These are phyloP conservation scores for Leptinotarsa texana DNA, from an alignment of 1,140 invertebrate species.

Conservation along the genomic window DNA sequence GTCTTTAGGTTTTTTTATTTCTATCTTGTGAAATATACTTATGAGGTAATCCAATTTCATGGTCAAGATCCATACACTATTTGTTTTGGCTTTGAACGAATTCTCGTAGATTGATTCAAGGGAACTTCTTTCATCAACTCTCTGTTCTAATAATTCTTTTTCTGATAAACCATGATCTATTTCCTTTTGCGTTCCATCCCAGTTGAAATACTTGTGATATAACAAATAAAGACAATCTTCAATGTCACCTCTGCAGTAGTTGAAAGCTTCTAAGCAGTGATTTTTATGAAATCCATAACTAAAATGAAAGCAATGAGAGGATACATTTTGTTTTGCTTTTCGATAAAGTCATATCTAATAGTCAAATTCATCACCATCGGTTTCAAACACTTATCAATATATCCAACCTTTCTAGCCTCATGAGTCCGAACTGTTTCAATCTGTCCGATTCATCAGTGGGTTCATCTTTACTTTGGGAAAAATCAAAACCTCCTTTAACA, in stretches of 20 bases:
- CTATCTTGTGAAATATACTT: constrained; percentile 62
- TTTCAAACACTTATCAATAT: background rate
- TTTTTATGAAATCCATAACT: constrained; percentile 71
- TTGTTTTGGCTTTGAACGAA: constrained; percentile 67
- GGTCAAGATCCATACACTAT: constrained; percentile 69
- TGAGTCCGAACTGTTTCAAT: constrained; percentile 68
- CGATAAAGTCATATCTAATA: too few relatives aligned
- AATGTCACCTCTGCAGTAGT: constrained; percentile 64
- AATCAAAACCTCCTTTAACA: constrained; percentile 71
- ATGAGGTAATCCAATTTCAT: constrained; percentile 70
- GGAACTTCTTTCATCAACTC: constrained; percentile 70
- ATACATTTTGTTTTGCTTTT: too few relatives aligned
- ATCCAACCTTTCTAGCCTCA: constrained; percentile 67
- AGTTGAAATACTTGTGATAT: constrained; percentile 69
- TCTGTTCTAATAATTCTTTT: constrained; percentile 65
- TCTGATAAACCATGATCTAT: constrained; percentile 54
- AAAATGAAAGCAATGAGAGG: constrained; percentile 44
- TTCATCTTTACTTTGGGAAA: constrained; percentile 61
- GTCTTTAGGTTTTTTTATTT: constrained; percentile 41
- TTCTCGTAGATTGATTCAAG: constrained; percentile 75
- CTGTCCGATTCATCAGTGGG: constrained; percentile 62
- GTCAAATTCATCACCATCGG: too few relatives aligned
- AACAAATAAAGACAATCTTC: constrained; percentile 70
- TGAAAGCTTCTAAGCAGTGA: constrained; percentile 75
- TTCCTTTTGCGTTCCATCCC: constrained; percentile 51